Evolutionary conservation across 1,140 invertebrate species (phyloP).

Genomic region (Carcinoscorpius rotundicauda): DNA sequence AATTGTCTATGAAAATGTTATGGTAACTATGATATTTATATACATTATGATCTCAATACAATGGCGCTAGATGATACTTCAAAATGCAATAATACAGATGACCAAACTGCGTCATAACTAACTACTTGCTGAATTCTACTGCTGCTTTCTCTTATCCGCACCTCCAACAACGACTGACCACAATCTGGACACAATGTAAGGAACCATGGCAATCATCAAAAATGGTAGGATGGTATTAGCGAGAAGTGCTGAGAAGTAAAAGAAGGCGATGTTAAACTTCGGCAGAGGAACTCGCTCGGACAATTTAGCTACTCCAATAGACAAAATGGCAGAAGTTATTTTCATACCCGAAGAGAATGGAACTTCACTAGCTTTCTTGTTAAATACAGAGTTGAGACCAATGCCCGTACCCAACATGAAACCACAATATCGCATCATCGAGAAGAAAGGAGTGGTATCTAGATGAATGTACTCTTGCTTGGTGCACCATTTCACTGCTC

Average conservation of each 20-base stretch:
- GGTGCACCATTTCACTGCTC: conserved; percentile 47
- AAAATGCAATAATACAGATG: no score
- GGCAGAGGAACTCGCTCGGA: conserved; percentile 23
- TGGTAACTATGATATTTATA: no score
- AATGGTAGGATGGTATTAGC: conserved; percentile 24
- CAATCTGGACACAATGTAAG: conserved; percentile 18
- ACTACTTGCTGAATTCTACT: no score
- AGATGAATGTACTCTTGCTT: conserved; percentile 41
- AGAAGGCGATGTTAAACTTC: conserved; percentile 17
- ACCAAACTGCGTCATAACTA: no score
- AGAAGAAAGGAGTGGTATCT: conserved; percentile 44
- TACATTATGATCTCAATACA: no score
- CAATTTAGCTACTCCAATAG: conserved; percentile 19
- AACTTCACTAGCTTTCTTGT: conserved; percentile 6
- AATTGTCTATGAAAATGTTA: no score
- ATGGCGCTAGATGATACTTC: no score
- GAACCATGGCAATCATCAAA: conserved; percentile 23
- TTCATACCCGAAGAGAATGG: conserved; percentile 17
- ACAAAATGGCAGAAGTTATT: conserved; percentile 21
- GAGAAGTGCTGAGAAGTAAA: conserved; percentile 24
- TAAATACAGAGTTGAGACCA: conserved; percentile 25
- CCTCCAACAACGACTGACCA: no score
- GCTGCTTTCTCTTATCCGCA: no score
- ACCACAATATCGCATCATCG: conserved; percentile 37
- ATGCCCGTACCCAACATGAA: conserved; percentile 35